A percentile compares a stretch with the other conserved stretches of the same genome.
Conservation (phyloP, 2,113 vertebrate genomes). For the Saiga tatarica region DNA sequence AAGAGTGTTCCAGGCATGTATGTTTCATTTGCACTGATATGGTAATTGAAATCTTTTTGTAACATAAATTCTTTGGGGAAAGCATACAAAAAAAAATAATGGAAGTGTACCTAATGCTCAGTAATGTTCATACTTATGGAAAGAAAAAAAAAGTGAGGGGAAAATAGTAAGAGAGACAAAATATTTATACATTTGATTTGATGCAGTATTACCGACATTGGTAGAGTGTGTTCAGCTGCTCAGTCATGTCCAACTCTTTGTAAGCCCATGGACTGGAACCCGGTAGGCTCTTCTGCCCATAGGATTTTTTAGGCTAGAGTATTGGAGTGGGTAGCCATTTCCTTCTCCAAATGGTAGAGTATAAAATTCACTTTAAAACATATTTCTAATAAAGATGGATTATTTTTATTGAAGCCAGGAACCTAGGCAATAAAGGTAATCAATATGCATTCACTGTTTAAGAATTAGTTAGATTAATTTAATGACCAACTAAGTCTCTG, state of each 20-base stretch:
- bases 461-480: background rate
- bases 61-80: background rate
- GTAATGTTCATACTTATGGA: background rate
- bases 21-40: background rate
- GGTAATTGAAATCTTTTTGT: background rate
- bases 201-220: background rate
- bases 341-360: background rate
- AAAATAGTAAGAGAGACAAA: background rate
- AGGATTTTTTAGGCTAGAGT: background rate
- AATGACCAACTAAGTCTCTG: background rate
- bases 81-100: background rate
- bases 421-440: background rate
- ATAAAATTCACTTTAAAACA: background rate
- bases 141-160: background rate
- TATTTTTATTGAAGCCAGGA: background rate
- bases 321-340: background rate
- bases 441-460: background rate
- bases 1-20: background rate
- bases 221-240: background rate
- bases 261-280: background rate
- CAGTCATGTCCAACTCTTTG: rapidly evolving
- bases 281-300: background rate
- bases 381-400: background rate
- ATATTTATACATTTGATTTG: background rate
- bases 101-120: background rate